phyloP scores from a whole-genome alignment of 1,140 invertebrate species.

The Phocides pigmalion region DNA sequence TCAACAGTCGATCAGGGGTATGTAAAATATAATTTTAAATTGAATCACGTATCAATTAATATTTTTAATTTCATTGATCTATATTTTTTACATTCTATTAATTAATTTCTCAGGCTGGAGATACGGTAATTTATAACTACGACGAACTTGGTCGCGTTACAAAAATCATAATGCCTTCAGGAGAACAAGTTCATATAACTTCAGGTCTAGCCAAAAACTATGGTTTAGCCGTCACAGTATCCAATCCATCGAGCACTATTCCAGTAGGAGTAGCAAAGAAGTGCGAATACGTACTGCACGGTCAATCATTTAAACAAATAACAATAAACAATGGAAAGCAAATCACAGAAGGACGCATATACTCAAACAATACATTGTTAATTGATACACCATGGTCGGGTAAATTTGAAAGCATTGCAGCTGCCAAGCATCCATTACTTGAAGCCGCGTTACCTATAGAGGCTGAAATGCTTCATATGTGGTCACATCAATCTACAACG shows the following conservation, averaged over 20 bases:
- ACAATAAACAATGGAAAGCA: conserved; percentile 86
- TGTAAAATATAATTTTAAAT: conserved; percentile 52
- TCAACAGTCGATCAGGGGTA: conserved; percentile 91
- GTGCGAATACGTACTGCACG: conserved; percentile 83
- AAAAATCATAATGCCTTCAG: conserved; percentile 94
- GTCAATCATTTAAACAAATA: conserved; percentile 84
- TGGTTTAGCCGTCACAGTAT: conserved; percentile 89
- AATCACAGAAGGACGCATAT: conserved; percentile 88
- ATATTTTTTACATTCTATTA: conserved; percentile 23
- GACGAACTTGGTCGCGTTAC: conserved; percentile 93
- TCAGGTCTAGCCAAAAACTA: conserved; percentile 90
- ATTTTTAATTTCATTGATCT: too few species aligned
- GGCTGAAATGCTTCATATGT: conserved; percentile 95
- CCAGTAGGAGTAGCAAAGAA: conserved; percentile 84
- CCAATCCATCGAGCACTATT: conserved; percentile 78
- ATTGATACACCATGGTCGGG: conserved; percentile 88
- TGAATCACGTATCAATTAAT: too few species aligned
- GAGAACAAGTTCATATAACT: conserved; percentile 92
- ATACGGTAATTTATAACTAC: conserved; percentile 95
- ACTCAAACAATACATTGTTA: conserved; percentile 90
- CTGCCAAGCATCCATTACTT: conserved; percentile 93
- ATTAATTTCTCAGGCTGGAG: conserved; percentile 89
- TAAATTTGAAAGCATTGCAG: conserved; percentile 89
- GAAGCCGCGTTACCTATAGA: conserved; percentile 95
- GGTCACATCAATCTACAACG: conserved; percentile 91